These are phyloP conservation scores for Argopecten irradians DNA, from an alignment of 1,140 invertebrate genomes.

Conservation along the genomic window DNA sequence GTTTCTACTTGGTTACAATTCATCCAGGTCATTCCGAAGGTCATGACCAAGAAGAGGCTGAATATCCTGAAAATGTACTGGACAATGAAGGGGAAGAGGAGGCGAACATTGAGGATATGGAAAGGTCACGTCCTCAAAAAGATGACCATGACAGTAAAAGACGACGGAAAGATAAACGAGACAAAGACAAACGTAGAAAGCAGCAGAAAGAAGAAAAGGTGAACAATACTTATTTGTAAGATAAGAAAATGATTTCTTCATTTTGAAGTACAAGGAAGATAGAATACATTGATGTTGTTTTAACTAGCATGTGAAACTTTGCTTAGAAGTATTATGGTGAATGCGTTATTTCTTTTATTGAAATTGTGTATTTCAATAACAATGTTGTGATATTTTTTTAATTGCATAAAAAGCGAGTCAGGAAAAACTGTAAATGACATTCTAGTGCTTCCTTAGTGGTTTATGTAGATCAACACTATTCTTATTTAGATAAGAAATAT, in stretches of 20 bases:
- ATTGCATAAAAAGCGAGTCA: too few species aligned
- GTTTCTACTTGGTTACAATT: too few species aligned
- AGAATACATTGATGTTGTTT: not conserved
- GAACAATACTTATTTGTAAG: not conserved
- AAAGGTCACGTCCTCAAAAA: not conserved
- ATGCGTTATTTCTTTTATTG: not conserved
- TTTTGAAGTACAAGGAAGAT: too few species aligned
- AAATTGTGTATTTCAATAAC: not conserved
- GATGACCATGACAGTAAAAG: conserved; percentile 25
- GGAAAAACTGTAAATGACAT: too few species aligned
- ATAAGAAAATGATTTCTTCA: too few species aligned
- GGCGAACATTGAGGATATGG: conserved; percentile 30
- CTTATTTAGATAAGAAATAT: too few species aligned
- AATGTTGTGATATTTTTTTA: not conserved
- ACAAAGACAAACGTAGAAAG: conserved; percentile 35
- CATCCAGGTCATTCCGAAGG: not conserved
- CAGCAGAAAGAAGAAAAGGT: conserved; percentile 36
- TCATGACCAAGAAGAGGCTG: conserved; percentile 28
- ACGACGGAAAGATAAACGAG: conserved; percentile 39
- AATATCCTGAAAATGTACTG: conserved; percentile 32
- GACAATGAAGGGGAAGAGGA: conserved; percentile 22
- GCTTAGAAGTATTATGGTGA: not conserved
- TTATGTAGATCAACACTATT: too few species aligned
- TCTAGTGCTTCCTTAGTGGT: too few species aligned
- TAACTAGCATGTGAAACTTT: not conserved